Evolutionary conservation across 1,140 invertebrate species (phyloP).

Genomic region (Stegodyphus dumicola): DNA sequence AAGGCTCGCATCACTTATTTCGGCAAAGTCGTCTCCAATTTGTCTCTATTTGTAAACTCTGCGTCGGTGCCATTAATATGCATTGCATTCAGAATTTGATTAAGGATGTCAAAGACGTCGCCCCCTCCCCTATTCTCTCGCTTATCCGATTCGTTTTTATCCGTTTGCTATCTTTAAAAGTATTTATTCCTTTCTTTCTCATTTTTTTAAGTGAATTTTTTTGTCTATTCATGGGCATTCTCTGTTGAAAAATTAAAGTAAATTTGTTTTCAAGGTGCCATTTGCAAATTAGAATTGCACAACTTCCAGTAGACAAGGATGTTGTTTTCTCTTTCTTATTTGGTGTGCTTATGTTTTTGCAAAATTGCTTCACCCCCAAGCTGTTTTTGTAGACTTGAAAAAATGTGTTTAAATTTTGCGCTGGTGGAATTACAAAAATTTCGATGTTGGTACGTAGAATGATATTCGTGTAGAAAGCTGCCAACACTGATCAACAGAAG

Average conservation of each 20-base stretch:
- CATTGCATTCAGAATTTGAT: constrained; percentile 48
- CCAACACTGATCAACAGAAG: no score
- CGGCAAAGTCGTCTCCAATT: constrained; percentile 30
- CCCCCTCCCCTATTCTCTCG: neutral
- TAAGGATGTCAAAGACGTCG: constrained; percentile 17
- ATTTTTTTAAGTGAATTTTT: no score
- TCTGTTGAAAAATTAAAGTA: neutral
- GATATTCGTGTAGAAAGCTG: no score
- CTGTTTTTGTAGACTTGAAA: no score
- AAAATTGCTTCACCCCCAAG: no score
- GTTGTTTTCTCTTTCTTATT: no score
- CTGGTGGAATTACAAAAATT: no score
- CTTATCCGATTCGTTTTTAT: neutral
- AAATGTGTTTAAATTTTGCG: no score
- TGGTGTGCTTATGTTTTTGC: no score
- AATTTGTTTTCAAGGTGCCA: neutral
- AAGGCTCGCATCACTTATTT: constrained; percentile 8
- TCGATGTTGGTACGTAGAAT: no score
- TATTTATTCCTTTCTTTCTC: no score
- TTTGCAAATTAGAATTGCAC: neutral
- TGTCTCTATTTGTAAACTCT: constrained; percentile 26
- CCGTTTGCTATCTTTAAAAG: neutral
- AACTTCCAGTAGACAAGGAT: no score
- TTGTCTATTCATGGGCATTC: neutral
- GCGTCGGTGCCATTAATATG: constrained; percentile 4